Percentiles rank a stretch among this genome's conserved stretches.
phyloP scores from a whole-genome alignment of 2,113 vertebrate genomes.

The Elephas maximus region DNA sequence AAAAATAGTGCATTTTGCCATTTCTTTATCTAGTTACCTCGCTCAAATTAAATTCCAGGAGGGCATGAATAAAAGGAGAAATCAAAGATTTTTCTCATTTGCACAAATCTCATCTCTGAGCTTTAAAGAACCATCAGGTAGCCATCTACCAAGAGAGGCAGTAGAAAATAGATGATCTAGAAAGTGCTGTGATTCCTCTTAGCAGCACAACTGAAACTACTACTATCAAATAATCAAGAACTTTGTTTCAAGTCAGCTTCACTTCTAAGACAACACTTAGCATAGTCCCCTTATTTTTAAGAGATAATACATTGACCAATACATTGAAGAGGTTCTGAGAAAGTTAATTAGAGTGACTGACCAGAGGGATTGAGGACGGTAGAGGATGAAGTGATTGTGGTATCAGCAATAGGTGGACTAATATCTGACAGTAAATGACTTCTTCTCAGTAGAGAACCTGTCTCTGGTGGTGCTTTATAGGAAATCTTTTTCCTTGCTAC shows the following conservation, averaged over 20 bases:
- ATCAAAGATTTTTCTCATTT: neutral
- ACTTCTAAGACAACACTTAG: neutral
- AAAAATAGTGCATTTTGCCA: conserved; percentile 4
- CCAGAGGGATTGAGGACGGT: neutral
- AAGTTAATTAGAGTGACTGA: neutral
- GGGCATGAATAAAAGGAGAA: neutral
- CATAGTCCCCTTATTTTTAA: neutral
- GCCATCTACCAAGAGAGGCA: neutral
- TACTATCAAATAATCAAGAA: neutral
- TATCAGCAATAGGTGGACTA: neutral
- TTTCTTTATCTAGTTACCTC: neutral
- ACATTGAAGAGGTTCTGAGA: neutral
- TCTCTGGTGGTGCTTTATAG: neutral
- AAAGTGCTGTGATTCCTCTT: neutral
- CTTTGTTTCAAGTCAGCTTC: neutral
- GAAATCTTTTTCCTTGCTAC: neutral
- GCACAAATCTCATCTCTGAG: neutral
- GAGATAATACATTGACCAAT: neutral
- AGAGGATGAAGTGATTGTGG: neutral
- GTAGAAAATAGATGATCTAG: neutral
- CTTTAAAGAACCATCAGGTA: neutral
- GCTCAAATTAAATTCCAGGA: neutral
- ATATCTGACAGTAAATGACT: neutral
- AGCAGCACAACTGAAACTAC: neutral
- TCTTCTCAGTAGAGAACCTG: neutral